phyloP scores from a whole-genome alignment of 1,140 invertebrate species.

The Bemisia tabaci region DNA sequence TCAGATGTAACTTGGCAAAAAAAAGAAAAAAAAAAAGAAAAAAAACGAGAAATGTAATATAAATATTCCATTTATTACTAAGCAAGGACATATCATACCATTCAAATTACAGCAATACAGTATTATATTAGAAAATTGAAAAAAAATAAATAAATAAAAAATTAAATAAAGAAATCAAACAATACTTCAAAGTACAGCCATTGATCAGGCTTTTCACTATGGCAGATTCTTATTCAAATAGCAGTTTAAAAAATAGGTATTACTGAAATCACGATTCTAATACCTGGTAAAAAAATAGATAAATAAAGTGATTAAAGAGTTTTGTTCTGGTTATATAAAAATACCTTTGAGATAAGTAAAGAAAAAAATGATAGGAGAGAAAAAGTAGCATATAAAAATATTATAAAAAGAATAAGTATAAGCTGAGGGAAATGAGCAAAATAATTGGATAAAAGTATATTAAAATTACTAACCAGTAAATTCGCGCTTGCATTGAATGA shows the following conservation, averaged over 20 bases:
- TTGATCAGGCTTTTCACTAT: background rate
- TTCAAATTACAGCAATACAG: background rate
- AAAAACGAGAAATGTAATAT: background rate
- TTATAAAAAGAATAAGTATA: background rate
- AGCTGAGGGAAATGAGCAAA: background rate
- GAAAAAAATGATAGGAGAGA: background rate
- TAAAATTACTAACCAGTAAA: background rate
- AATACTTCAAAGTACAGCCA: background rate
- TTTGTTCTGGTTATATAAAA: background rate
- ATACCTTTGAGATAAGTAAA: background rate
- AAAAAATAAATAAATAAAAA: constrained; percentile 1
- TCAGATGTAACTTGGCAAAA: no score
- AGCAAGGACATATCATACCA: background rate
- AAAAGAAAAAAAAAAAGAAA: no score
- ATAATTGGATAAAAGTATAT: background rate
- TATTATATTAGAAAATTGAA: background rate
- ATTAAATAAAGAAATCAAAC: no score
- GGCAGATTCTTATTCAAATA: no score
- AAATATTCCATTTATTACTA: background rate
- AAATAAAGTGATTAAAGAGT: background rate
- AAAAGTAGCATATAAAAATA: background rate
- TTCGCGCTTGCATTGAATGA: background rate
- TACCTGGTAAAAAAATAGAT: background rate
- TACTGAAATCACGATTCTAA: background rate
- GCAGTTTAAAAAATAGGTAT: constrained; percentile 1